Conservation (phyloP, 2,797 vertebrate species). For the Novumbra hubbsi region DNA sequence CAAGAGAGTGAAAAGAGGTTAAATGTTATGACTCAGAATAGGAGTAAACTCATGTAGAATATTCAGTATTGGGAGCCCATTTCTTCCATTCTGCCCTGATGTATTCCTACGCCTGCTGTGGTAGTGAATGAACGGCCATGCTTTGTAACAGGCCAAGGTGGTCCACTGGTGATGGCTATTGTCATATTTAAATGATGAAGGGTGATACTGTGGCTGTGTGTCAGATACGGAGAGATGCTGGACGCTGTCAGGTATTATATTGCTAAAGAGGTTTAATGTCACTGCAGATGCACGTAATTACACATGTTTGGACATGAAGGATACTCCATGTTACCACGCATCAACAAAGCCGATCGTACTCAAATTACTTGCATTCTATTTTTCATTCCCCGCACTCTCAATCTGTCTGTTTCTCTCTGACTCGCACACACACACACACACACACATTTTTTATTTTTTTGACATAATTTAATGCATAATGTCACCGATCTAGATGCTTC, state of each 20-base stretch:
- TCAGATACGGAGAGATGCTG: slow-evolving; percentile 21
- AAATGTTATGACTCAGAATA: not conserved
- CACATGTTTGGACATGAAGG: slow-evolving; percentile 18
- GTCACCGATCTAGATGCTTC: slow-evolving; percentile 49
- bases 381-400: not conserved
- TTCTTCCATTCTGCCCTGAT: not conserved
- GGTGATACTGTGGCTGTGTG: slow-evolving; percentile 33
- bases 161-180: slow-evolving; percentile 29
- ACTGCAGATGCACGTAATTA: slow-evolving; percentile 32
- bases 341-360: not conserved
- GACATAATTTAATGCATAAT: slow-evolving; percentile 64
- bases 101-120: slow-evolving; percentile 37
- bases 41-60: not conserved
- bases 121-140: slow-evolving; percentile 46
- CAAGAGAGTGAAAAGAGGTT: not conserved
- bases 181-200: slow-evolving; percentile 43
- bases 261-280: slow-evolving; percentile 4
- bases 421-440: slow-evolving; percentile 11
- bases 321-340: not conserved
- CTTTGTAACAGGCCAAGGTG: slow-evolving; percentile 24
- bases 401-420: slow-evolving; percentile 9
- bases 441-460: slow-evolving; percentile 38
- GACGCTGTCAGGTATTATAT: slow-evolving; percentile 37
- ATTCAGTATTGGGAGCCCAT: not conserved
- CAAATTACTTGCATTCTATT: not conserved